Conservation (phyloP, 2,113 vertebrate species). For the Todiramphus saurophagus region DNA sequence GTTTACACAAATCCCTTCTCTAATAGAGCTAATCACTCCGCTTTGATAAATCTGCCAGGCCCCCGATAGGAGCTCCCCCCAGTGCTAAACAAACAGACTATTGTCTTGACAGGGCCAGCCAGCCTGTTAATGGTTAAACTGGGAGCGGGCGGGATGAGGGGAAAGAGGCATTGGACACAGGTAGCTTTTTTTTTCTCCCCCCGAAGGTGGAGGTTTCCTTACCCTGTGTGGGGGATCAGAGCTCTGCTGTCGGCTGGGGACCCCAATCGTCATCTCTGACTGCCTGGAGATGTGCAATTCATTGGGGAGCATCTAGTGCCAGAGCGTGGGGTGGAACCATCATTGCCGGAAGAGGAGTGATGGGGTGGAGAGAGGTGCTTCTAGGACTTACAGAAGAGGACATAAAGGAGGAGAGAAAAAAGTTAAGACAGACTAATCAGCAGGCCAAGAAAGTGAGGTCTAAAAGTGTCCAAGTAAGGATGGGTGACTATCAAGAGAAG, state of each 20-base stretch:
- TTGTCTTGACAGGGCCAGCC: conserved; percentile 65
- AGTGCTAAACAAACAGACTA: conserved; percentile 72
- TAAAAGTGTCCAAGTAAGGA: background rate
- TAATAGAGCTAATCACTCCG: conserved; percentile 83
- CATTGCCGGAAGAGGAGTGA: background rate
- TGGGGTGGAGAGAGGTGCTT: background rate
- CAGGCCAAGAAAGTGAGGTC: background rate
- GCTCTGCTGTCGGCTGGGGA: background rate
- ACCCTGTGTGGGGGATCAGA: background rate
- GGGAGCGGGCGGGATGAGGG: background rate
- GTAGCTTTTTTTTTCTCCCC: background rate
- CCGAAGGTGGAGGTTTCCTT: background rate
- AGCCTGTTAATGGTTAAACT: conserved; percentile 82
- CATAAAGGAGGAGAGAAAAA: background rate
- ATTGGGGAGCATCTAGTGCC: background rate
- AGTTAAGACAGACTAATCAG: background rate
- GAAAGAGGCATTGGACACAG: background rate
- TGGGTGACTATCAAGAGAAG: background rate
- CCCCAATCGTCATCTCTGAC: rapidly evolving
- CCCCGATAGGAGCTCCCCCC: conserved; percentile 73
- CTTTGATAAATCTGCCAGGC: conserved; percentile 86
- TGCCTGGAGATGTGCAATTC: background rate
- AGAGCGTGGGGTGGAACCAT: rapidly evolving
- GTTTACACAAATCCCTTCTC: conserved; percentile 90
- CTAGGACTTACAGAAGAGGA: background rate